phyloP scores from a whole-genome alignment of 37 sponge, comb jelly and placozoan genomes.

The Eunapius fragilis region DNA sequence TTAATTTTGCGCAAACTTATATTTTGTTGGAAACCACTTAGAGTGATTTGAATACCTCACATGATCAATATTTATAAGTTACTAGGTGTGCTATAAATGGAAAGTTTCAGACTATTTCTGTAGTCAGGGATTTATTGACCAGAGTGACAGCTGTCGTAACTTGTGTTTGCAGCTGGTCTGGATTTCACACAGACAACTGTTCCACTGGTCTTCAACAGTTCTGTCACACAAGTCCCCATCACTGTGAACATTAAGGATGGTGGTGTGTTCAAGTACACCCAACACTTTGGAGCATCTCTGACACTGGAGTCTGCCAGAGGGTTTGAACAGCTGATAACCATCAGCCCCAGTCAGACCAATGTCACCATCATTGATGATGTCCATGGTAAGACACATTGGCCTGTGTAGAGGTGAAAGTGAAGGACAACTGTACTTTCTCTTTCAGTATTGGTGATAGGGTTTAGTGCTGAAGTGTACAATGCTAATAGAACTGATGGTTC shows the following conservation, averaged over 20 bases:
- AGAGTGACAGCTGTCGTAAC: no score
- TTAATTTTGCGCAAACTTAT: no score
- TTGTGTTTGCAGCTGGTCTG: not conserved
- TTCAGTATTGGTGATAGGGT: not conserved
- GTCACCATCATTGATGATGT: not conserved
- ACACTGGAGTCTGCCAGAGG: not conserved
- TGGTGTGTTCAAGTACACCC: not conserved
- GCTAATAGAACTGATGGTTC: not conserved
- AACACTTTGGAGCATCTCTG: not conserved
- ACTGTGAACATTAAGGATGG: not conserved
- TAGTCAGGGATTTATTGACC: no score
- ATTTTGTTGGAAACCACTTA: no score
- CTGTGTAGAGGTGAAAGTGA: not conserved
- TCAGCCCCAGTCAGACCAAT: not conserved
- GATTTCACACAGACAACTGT: not conserved
- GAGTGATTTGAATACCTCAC: no score
- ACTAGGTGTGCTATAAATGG: no score
- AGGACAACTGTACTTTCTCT: not conserved
- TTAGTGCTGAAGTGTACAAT: not conserved
- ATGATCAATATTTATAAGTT: no score
- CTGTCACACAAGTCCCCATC: not conserved
- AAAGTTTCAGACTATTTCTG: no score
- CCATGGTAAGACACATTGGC: not conserved
- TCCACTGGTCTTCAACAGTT: not conserved
- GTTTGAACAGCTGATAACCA: not conserved